A percentile compares a stretch with the other conserved stretches of the same genome.
These are phyloP conservation scores for Shargacucullia verbasci DNA, from an alignment of 2,888 invertebrate genomes.

Conservation along the genomic window DNA sequence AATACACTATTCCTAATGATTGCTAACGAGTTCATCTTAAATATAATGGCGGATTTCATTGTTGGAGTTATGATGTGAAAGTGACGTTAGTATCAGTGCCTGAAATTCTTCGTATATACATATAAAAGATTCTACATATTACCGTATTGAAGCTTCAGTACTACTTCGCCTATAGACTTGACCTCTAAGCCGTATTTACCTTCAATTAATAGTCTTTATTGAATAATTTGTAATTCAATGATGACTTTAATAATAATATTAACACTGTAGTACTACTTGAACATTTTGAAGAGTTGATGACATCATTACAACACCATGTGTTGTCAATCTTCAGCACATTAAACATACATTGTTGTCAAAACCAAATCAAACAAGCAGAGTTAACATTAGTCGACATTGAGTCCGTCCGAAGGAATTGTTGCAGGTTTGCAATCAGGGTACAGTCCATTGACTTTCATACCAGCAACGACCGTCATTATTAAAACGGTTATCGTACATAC, in stretches of 20 bases:
- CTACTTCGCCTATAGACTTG: slow-evolving; percentile 27
- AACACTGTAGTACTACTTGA: slow-evolving; percentile 20
- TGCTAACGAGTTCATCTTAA: too few species aligned
- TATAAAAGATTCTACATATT: background rate
- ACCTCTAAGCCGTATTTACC: slow-evolving; percentile 53
- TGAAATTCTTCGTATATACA: too few species aligned
- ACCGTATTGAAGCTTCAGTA: slow-evolving; percentile 24
- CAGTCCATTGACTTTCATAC: slow-evolving; percentile 54
- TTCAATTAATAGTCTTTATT: slow-evolving; percentile 43
- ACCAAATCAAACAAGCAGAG: slow-evolving; percentile 38
- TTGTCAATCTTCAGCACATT: slow-evolving; percentile 15
- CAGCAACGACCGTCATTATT: slow-evolving; percentile 49
- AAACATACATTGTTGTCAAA: slow-evolving; percentile 30
- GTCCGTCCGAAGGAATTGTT: slow-evolving; percentile 45
- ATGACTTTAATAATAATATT: slow-evolving; percentile 35
- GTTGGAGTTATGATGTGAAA: too few species aligned
- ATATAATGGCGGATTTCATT: too few species aligned
- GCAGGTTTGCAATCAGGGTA: slow-evolving; percentile 59
- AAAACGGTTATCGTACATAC: slow-evolving; percentile 61
- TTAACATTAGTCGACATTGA: slow-evolving; percentile 51
- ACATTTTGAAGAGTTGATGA: slow-evolving; percentile 24
- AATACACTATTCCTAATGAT: slow-evolving; percentile 4
- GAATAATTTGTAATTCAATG: slow-evolving; percentile 50
- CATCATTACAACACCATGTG: slow-evolving; percentile 34
- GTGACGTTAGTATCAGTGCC: too few species aligned